A percentile compares a stretch with the other conserved stretches of the same genome.
Conservation (phyloP, 2,797 vertebrate species). For the Sebastes umbrosus region DNA sequence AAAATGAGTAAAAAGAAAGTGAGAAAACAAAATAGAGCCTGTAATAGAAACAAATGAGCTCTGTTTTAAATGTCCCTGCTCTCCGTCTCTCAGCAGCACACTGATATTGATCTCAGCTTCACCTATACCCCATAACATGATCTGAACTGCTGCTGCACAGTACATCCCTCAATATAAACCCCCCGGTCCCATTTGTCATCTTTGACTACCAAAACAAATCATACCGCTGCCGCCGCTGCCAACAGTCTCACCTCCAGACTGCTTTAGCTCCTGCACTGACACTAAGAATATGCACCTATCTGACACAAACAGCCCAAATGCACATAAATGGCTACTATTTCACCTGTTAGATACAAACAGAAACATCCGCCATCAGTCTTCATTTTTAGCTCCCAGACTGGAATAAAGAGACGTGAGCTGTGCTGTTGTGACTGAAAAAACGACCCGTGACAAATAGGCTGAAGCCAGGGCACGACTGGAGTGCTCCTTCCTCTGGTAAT, state of each 20-base stretch:
- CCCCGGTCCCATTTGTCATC: conserved; percentile 38
- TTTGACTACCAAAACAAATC: conserved; percentile 52
- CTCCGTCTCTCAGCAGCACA: conserved; percentile 24
- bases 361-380: background rate
- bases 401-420: background rate
- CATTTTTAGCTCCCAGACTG: conserved; percentile 3
- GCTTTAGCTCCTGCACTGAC: conserved; percentile 7
- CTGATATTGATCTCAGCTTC: conserved; percentile 57
- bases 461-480: conserved; percentile 15
- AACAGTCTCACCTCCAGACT: background rate
- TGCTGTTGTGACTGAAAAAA: conserved; percentile 28
- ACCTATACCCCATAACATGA: conserved; percentile 30
- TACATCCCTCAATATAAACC: conserved; percentile 9
- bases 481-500: conserved; percentile 27
- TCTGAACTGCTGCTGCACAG: conserved; percentile 25
- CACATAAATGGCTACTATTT: conserved; percentile 1
- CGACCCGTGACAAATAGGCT: conserved; percentile 44
- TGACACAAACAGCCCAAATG: conserved; percentile 1
- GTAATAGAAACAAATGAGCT: conserved; percentile 43
- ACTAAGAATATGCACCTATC: conserved; percentile 1
- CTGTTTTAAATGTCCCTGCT: conserved; percentile 20
- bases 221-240: background rate
- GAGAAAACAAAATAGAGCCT: conserved; percentile 5
- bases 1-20: background rate
- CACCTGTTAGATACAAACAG: background rate